Base-by-base conservation (phyloP, 2,113 vertebrate species). In the Pachycephala philippinensis region DNA sequence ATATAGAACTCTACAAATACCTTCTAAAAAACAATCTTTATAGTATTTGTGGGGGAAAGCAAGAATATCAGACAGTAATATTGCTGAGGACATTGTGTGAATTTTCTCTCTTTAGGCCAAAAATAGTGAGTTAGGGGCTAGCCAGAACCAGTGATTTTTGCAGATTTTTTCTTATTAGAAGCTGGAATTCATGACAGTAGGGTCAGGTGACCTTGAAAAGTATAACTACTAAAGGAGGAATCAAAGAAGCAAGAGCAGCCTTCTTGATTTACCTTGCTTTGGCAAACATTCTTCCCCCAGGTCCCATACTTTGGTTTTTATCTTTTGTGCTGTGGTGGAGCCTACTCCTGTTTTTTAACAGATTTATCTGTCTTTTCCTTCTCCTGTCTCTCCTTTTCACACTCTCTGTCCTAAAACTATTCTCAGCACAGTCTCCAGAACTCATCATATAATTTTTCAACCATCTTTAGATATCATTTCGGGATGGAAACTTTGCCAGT, bases 61-160 rank as follows among this genome's bases (percentile, higher is more conserved):
- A 82, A 75, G 56, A 91, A 35, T 54, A 45, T 57, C 21, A 75
- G 74, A 33, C 9, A 40, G 4, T 39, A 60, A 33, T 33, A n/a
- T 33, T 84, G 12, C 4, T 86, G 30, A 52, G 1, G 1, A 37
- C 0, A 1, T 13, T 35, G 6, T 60, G 13, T 1, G 1, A 72
- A 27, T 89, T 81, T 76, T 66, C 28, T 23, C 17, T 50, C 3
- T 87, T 79, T 56, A 78, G 47, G 7, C 10, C 13, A 37, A 69
- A 75, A 52, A 52, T 6, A 22, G 5, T 30, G 24, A 40, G 7
- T 22, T 31, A 50, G 19, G 24, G 7, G 8, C 13, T 47, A 19
- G n/a, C 12, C n/a, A 59, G 57, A 74, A 94, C 53, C 3, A 69
- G 4, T 22, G 4, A 7, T 12, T 19, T 89, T 75, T 81, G 17